Evolutionary conservation across 1,140 invertebrate genomes (phyloP).

Genomic region (Diplogasteroides magnus): DNA sequence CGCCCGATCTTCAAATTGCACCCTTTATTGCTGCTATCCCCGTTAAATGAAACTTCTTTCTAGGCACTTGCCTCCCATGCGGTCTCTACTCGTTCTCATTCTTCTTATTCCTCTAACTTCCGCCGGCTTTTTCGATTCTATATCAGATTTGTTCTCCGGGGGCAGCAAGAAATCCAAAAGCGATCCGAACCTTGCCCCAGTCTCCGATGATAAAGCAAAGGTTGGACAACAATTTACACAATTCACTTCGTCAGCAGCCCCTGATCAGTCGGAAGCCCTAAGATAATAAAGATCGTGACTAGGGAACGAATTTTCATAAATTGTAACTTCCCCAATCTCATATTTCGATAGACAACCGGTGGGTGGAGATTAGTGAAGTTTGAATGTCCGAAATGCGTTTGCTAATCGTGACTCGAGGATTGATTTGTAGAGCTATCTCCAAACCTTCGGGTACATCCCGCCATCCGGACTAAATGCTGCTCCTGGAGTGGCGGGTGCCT

Average conservation of each 20-base stretch:
- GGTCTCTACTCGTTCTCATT: background rate
- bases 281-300: conserved; percentile 2
- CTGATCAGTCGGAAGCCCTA: background rate
- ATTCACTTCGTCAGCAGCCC: background rate
- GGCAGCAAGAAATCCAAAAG: background rate
- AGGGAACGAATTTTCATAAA: background rate
- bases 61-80: no score
- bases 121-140: background rate
- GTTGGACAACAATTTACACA: no score
- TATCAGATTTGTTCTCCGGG: background rate
- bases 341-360: background rate
- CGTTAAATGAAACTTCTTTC: no score
- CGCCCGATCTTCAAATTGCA: no score
- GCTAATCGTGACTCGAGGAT: no score
- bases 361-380: conserved; percentile 15
- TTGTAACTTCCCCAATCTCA: background rate
- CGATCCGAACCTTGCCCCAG: conserved; percentile 22
- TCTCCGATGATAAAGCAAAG: conserved; percentile 45
- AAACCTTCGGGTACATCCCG: conserved; percentile 49
- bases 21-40: no score
- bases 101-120: background rate
- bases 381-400: no score
- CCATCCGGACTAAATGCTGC: conserved; percentile 28
- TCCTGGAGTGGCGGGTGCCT: conserved; percentile 34
- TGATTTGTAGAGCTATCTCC: conserved; percentile 44